phyloP scores from a whole-genome alignment of 2,888 invertebrate species.

The Meteorus colon region DNA sequence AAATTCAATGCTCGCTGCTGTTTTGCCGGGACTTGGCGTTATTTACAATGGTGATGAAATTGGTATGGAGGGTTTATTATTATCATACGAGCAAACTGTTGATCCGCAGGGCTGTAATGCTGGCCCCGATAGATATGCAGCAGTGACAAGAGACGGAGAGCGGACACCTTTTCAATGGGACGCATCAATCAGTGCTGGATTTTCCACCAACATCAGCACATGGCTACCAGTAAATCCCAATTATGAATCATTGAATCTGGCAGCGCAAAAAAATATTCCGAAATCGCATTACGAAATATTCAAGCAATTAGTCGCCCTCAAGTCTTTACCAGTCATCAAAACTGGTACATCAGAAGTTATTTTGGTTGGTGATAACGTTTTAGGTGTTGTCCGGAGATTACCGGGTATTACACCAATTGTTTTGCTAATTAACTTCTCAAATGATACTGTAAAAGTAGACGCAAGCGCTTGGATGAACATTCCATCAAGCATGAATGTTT shows the following conservation, averaged over 20 bases:
- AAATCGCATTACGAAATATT: conserved; percentile 73
- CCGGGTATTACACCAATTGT: conserved; percentile 43
- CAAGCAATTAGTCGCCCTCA: conserved; percentile 74
- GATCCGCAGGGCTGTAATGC: conserved; percentile 81
- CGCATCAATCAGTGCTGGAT: conserved; percentile 76
- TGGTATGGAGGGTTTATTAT: conserved; percentile 80
- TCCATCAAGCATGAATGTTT: conserved; percentile 52
- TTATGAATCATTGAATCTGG: conserved; percentile 77
- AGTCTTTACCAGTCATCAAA: conserved; percentile 72
- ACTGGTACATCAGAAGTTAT: conserved; percentile 70
- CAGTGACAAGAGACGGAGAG: conserved; percentile 63
- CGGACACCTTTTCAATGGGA: conserved; percentile 82
- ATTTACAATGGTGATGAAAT: conserved; percentile 90
- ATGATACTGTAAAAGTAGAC: conserved; percentile 47
- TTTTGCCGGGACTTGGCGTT: conserved; percentile 79
- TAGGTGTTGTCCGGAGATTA: conserved; percentile 53
- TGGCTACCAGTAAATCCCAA: conserved; percentile 83
- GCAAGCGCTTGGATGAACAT: conserved; percentile 54
- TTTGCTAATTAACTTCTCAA: conserved; percentile 53
- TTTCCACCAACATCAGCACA: conserved; percentile 75
- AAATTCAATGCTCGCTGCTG: conserved; percentile 77
- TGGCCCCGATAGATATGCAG: conserved; percentile 77
- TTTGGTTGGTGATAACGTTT: conserved; percentile 50
- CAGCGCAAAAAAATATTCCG: conserved; percentile 73
- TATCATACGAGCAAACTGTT: conserved; percentile 78